These are phyloP conservation scores for Epirrita christyi DNA, from an alignment of 2,888 invertebrate species.

Conservation along the genomic window DNA sequence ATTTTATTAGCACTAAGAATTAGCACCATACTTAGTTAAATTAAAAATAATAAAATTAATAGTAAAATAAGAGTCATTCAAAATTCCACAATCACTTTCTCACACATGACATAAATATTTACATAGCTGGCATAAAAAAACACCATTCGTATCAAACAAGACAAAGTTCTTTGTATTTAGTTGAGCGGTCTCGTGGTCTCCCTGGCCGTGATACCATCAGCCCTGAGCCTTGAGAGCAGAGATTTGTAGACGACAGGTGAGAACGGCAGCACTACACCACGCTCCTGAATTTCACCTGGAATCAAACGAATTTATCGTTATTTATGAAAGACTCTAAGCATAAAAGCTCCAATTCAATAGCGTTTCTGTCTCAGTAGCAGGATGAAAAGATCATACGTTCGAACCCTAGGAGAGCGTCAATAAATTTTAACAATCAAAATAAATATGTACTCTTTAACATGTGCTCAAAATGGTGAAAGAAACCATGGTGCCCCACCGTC, in stretches of 20 bases:
- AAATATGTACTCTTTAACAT: no score
- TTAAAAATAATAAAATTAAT: not conserved
- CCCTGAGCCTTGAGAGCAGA: constrained; percentile 92
- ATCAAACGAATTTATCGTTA: not conserved
- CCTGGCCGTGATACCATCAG: constrained; percentile 90
- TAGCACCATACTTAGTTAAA: not conserved
- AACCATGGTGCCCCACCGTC: no score
- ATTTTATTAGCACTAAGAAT: no score
- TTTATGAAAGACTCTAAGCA: not conserved
- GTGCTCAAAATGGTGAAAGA: no score
- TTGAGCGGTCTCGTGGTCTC: constrained; percentile 71
- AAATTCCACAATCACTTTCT: constrained; percentile 7
- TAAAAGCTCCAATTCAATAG: not conserved
- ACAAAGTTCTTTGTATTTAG: constrained; percentile 32
- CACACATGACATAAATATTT: constrained; percentile 18
- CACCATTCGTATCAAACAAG: not conserved
- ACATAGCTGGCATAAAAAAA: constrained; percentile 22
- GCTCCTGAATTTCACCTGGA: constrained; percentile 97
- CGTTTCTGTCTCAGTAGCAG: not conserved
- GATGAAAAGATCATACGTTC: no score
- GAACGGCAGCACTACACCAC: constrained; percentile 96
- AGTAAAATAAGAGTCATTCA: not conserved
- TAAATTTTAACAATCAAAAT: no score
- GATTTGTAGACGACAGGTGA: constrained; percentile 96
- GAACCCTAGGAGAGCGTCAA: no score